Conservation (phyloP, 2,888 invertebrate species). For the Tethea ocularis region DNA sequence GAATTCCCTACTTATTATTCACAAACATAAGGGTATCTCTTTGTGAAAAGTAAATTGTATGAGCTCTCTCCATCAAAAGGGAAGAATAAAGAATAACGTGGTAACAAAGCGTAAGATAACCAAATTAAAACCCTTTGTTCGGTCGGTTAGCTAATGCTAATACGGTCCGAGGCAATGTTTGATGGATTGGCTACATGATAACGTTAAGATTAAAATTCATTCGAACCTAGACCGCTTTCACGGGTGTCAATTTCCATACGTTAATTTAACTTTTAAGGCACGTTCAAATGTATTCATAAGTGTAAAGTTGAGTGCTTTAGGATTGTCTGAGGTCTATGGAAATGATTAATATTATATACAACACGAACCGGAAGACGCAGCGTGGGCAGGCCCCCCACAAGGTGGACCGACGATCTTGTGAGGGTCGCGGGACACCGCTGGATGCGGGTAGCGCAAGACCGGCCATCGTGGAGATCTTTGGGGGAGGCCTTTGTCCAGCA, state of each 20-base stretch:
- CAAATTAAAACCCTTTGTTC: slow-evolving; percentile 75
- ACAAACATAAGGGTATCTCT: slow-evolving; percentile 57
- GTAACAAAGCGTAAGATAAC: slow-evolving; percentile 72
- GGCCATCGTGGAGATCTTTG: too few relatives aligned
- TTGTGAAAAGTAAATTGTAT: slow-evolving; percentile 67
- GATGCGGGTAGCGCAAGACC: too few relatives aligned
- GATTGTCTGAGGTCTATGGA: too few relatives aligned
- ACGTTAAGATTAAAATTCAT: slow-evolving; percentile 44
- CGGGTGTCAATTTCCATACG: slow-evolving; percentile 28
- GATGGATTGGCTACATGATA: slow-evolving; percentile 69
- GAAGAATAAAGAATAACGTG: slow-evolving; percentile 63
- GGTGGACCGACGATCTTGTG: too few relatives aligned
- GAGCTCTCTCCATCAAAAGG: slow-evolving; percentile 55
- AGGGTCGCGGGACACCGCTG: too few relatives aligned
- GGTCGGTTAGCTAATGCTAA: slow-evolving; percentile 50
- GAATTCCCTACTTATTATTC: slow-evolving; percentile 33
- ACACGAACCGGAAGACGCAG: too few relatives aligned
- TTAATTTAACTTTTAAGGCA: slow-evolving; percentile 19
- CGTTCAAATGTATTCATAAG: neutral
- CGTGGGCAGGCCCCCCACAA: too few relatives aligned
- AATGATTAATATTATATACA: too few relatives aligned
- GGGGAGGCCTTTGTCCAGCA: too few relatives aligned
- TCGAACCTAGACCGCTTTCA: slow-evolving; percentile 1
- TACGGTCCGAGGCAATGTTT: slow-evolving; percentile 51
- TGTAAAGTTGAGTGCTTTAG: neutral